Evolutionary conservation across 2,113 vertebrate genomes (phyloP).

Genomic region (Syrrhaptes paradoxus): DNA sequence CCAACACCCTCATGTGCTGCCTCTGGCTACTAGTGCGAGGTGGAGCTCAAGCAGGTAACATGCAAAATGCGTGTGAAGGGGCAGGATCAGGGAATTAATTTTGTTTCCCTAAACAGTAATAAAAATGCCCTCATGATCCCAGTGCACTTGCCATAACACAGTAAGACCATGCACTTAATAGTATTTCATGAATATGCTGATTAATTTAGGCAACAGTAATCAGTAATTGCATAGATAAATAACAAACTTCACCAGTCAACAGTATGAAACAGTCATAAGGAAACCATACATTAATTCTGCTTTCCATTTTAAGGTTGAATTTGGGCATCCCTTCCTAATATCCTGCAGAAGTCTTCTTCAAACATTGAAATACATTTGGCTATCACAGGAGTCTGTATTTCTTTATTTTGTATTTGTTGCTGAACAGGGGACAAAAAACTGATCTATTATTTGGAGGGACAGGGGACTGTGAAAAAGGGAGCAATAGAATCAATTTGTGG

Average conservation of each 20-base stretch:
- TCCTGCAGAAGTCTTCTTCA: neutral
- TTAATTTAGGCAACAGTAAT: neutral
- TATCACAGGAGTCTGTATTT: neutral
- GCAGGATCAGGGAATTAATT: neutral
- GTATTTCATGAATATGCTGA: neutral
- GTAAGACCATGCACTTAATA: neutral
- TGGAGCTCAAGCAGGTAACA: neutral
- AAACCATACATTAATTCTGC: neutral
- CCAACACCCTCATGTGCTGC: neutral
- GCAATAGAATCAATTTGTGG: neutral
- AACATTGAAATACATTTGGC: neutral
- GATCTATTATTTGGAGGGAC: neutral
- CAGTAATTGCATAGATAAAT: neutral
- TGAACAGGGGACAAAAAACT: neutral
- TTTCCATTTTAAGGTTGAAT: neutral
- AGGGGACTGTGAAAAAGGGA: neutral
- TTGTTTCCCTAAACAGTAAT: neutral
- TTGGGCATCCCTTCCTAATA: neutral
- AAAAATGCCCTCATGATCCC: neutral
- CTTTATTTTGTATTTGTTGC: neutral
- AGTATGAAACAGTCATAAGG: neutral
- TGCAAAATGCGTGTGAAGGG: fast-evolving
- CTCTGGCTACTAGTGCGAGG: neutral
- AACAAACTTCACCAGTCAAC: neutral
- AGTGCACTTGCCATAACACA: neutral